Percentiles rank a stretch among this genome's conserved stretches.
Conservation (phyloP, 2,888 invertebrate genomes). For the Drosophila rubida region DNA sequence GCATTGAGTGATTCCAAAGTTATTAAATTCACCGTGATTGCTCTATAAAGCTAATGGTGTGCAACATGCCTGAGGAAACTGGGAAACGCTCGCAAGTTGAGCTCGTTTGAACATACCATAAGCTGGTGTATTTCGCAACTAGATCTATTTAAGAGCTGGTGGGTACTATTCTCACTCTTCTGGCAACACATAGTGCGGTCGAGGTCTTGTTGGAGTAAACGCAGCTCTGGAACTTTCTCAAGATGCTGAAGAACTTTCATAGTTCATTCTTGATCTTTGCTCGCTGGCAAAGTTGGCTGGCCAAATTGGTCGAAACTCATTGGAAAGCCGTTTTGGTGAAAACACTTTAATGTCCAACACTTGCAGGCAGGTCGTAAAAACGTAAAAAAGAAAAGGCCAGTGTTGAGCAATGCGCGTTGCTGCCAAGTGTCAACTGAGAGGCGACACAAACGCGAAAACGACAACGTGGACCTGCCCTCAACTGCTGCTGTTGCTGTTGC, state of each 20-base stretch:
- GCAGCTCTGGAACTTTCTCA: neutral
- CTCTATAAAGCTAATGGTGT: conserved; percentile 19
- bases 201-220: too few relatives aligned
- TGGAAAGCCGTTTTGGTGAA: conserved; percentile 15
- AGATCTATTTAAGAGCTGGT: conserved; percentile 29
- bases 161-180: neutral
- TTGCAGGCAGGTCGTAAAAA: conserved; percentile 48
- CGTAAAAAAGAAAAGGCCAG: conserved; percentile 27
- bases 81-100: too few relatives aligned
- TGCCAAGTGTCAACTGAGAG: conserved; percentile 65
- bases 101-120: too few relatives aligned
- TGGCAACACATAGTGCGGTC: too few relatives aligned
- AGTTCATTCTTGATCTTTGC: neutral
- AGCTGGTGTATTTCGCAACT: conserved; percentile 13
- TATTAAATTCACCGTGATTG: conserved; percentile 46
- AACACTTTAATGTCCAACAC: conserved; percentile 29
- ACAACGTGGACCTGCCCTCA: conserved; percentile 44
- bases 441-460: conserved; percentile 60
- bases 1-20: conserved; percentile 56
- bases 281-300: neutral
- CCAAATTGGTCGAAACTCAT: conserved; percentile 1
- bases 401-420: conserved; percentile 45
- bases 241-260: too few relatives aligned
- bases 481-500: conserved; percentile 21
- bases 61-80: neutral